Evolutionary conservation across 2,888 invertebrate genomes (phyloP).

Genomic region (Drosophila borealis): DNA sequence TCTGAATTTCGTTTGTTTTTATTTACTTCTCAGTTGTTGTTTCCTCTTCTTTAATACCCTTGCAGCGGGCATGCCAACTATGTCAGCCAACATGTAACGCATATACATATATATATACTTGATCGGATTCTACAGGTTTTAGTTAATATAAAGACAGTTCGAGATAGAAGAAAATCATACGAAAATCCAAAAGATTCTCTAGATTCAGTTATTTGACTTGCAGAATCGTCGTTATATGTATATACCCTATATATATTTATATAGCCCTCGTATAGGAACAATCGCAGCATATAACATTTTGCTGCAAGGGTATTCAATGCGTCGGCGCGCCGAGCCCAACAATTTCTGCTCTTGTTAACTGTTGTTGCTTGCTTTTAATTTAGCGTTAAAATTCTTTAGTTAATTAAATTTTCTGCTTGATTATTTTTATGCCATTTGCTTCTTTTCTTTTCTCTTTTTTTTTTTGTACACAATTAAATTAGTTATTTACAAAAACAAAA

Average conservation of each 20-base stretch:
- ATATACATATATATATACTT: neutral
- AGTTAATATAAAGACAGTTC: too few species aligned
- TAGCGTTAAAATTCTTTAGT: slow-evolving; percentile 27
- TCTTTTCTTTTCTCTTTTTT: slow-evolving; percentile 10
- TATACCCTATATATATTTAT: neutral
- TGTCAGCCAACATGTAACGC: neutral
- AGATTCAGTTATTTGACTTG: too few species aligned
- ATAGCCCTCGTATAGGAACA: neutral
- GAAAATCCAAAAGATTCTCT: too few species aligned
- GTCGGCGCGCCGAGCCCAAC: slow-evolving; percentile 7
- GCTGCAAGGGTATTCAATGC: slow-evolving; percentile 1
- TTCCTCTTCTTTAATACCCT: slow-evolving; percentile 8
- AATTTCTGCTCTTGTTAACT: slow-evolving; percentile 8
- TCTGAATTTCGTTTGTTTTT: slow-evolving; percentile 50
- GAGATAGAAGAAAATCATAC: too few species aligned
- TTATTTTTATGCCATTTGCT: slow-evolving; percentile 12
- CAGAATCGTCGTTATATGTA: too few species aligned
- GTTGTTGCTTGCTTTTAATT: slow-evolving; percentile 20
- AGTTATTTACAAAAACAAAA: slow-evolving; percentile 56
- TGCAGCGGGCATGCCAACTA: slow-evolving; percentile 2
- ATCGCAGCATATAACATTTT: too few species aligned
- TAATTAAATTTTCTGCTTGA: slow-evolving; percentile 58
- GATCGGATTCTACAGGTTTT: too few species aligned
- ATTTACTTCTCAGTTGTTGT: slow-evolving; percentile 32
- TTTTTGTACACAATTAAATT: slow-evolving; percentile 55